Base-by-base conservation (phyloP, 2,113 vertebrate genomes). In the Dendrocopos noguchii region DNA sequence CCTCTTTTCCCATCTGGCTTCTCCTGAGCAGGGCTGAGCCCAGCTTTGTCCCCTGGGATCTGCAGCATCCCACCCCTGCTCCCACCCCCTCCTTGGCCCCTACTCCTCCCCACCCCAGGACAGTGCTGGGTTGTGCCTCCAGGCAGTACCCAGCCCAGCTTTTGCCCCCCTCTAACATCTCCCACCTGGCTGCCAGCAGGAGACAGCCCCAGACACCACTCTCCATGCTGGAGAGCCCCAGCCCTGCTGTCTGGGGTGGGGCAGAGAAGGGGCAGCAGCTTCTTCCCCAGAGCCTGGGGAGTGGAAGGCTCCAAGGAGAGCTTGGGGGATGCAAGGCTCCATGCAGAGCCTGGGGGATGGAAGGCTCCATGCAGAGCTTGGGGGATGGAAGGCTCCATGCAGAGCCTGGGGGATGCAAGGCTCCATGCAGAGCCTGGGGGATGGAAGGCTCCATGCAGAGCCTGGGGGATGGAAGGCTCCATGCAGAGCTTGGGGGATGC, bases 11-110 rank as follows among this genome's bases (percentile, higher is more conserved):
- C 12, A 6, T 21, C 39, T 42, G 11, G 42, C 12, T 42, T 12
- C 42, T 42, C 12, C 64, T 11, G 22, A 18, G 22, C 0, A 0
- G 22, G 9, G 3, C 28, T 33, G 31, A 65, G 34, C 39, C 17
- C 0, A 0, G 34, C 21, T 86, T 81, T 53, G 20, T 39, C 8
- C 34, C 28, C n/a, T 0, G 3, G 19, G 19, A 29, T 33, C 21
- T 15, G 31, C 36, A 60, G 10, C 25, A 36, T n/a, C 17, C 25
- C 15, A 31, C 36, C 42, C 42, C 15, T 66, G 39, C 66, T 18
- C 16, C 50, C 21, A 24, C 0, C 2, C 8, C 21, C 25, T 42
- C 39, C 34, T 75, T 31, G 14, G 6, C 79, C 22, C 31, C 64
- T 66, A 36, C 66, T 42, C 42, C 18, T 36, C 36, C 36, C 36